Base-by-base conservation (phyloP, 92 coral and sea anemone genomes). In the Heliopora coerulea region DNA sequence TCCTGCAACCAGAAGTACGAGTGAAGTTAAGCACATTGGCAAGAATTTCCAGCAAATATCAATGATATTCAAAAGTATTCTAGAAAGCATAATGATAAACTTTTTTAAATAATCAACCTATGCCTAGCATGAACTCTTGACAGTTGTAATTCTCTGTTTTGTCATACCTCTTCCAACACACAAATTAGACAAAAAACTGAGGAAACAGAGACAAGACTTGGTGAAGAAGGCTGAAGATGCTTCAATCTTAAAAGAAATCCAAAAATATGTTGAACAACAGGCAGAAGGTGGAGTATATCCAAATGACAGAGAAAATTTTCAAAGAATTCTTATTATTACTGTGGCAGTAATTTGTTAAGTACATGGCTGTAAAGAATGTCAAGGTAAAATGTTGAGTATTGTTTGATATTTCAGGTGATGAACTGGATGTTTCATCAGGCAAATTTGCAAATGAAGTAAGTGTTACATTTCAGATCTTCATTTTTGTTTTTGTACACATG, bases 381-480 rank as follows among this genome's bases (percentile, higher is more conserved):
- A 3, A 19, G 11, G 11, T 7, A 59, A 7, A 2, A 18, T 61
- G 67, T 33, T 61, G 21, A 9, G n/a, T 3, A 28, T 1, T 61
- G 42, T 37, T 11, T 11, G 6, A 37, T 37, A 37, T 61, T 42
- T n/a, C 9, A 65, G 72, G 56, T 35, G 72, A 42, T 35, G 2
- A 37, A 8, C 42, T 37, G 42, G 52, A 26, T 44, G 59, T 25
- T 14, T 37, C 74, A 8, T 56, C 48, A 17, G 74, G 74, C 37
- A 56, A 67, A 27, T 59, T 67, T 46, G 74, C 74, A 46, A 17
- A 21, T 49, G 58, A 67, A 67, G 74, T 67, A 44, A 46, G 74
- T 67, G 2, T 3, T 8, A 44, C 11, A 4, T 37, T 37, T 37
- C n/a, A n/a, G n/a, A n/a, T n/a, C n/a, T n/a, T n/a, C n/a, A n/a